A percentile compares a stretch with the other conserved stretches of the same genome.
These are phyloP conservation scores for Troides oblongomaculatus DNA, from an alignment of 2,888 invertebrate species.

Conservation along the genomic window DNA sequence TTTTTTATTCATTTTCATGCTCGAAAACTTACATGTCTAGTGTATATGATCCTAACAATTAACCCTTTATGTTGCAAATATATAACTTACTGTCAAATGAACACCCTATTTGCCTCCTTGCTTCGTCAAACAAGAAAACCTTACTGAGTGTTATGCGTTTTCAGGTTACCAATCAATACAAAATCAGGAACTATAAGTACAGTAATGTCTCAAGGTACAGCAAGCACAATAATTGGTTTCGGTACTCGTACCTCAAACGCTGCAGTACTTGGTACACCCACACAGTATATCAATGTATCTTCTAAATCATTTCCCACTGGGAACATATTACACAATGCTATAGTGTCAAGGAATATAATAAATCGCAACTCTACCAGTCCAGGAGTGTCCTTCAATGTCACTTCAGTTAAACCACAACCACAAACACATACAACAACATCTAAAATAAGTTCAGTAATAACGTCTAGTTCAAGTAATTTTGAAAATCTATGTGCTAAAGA, in stretches of 20 bases:
- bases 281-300: conserved; percentile 72
- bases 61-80: no score
- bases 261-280: conserved; percentile 63
- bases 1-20: no score
- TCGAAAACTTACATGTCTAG: no score
- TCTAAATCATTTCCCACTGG: conserved; percentile 75
- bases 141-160: conserved; percentile 30
- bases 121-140: no score
- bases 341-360: conserved; percentile 71
- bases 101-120: no score
- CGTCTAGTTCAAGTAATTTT: conserved; percentile 57
- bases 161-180: conserved; percentile 69
- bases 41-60: no score
- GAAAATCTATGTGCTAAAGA: conserved; percentile 73
- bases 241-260: conserved; percentile 66
- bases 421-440: conserved; percentile 58
- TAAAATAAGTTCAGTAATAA: conserved; percentile 60
- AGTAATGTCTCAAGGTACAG: conserved; percentile 75
- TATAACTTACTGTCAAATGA: no score
- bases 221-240: conserved; percentile 71
- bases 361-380: conserved; percentile 59
- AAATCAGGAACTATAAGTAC: conserved; percentile 72
- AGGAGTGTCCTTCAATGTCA: conserved; percentile 64
- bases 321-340: conserved; percentile 75
- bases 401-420: conserved; percentile 61